Percentiles rank a stretch among this genome's conserved stretches.
phyloP scores from a whole-genome alignment of 2,888 invertebrate genomes.

The Zootermopsis nevadensis region DNA sequence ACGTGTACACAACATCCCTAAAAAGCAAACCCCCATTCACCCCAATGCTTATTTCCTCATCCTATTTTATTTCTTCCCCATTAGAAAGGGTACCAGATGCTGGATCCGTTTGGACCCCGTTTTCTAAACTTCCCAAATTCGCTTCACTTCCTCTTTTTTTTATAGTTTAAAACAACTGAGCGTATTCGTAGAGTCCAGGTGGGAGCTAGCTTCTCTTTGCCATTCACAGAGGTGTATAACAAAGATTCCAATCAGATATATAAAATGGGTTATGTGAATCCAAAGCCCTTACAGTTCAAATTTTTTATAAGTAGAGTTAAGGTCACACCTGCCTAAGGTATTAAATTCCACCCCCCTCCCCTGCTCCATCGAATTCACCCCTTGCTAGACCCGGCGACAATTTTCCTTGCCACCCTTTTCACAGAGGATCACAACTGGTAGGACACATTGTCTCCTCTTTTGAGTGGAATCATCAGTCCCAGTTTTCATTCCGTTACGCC shows the following conservation, averaged over 20 bases:
- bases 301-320: neutral
- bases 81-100: slow-evolving; percentile 35
- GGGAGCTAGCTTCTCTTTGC: slow-evolving; percentile 17
- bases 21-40: slow-evolving; percentile 6
- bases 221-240: slow-evolving; percentile 1
- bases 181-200: neutral
- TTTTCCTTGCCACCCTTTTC: slow-evolving; percentile 4
- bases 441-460: neutral
- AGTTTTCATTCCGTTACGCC: neutral
- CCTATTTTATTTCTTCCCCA: slow-evolving; percentile 11
- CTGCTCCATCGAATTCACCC: slow-evolving; percentile 33
- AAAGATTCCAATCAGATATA: slow-evolving; percentile 42
- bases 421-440: neutral
- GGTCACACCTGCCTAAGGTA: slow-evolving; percentile 33
- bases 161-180: slow-evolving; percentile 32
- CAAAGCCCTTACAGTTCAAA: neutral
- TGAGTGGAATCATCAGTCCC: neutral
- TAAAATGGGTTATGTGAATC: slow-evolving; percentile 30
- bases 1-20: slow-evolving; percentile 14
- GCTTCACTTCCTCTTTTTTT: slow-evolving; percentile 20
- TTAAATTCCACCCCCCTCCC: slow-evolving; percentile 30
- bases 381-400: slow-evolving; percentile 19
- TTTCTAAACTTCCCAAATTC: slow-evolving; percentile 33
- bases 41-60: slow-evolving; percentile 14
- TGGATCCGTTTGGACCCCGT: neutral